A percentile compares a stretch with the other conserved stretches of the same genome.
phyloP scores from a whole-genome alignment of 2,797 vertebrate genomes.

The Channa striata region DNA sequence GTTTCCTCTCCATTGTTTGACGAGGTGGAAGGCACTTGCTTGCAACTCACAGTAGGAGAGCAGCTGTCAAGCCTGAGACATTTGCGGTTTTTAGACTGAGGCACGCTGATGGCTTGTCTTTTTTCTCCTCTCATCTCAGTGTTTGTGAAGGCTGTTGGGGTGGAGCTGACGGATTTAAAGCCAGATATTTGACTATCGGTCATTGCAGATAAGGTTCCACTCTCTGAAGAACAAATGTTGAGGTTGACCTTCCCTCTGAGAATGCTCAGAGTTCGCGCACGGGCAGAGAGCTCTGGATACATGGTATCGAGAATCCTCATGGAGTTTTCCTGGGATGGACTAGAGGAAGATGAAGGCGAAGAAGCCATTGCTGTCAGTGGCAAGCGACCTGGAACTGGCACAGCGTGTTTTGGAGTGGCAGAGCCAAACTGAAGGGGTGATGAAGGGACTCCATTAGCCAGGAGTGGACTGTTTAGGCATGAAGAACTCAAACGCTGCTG shows the following conservation, averaged over 20 bases:
- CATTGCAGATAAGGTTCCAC: constrained; percentile 63
- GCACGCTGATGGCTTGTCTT: constrained; percentile 51
- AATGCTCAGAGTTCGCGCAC: constrained; percentile 93
- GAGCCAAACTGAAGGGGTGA: constrained; percentile 97
- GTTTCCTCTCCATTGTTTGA: constrained; percentile 40
- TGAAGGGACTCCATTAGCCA: constrained; percentile 83
- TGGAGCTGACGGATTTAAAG: constrained; percentile 89
- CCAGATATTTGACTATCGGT: constrained; percentile 82
- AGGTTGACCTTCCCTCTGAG: constrained; percentile 92
- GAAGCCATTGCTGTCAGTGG: constrained; percentile 81
- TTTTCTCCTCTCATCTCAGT: constrained; percentile 81
- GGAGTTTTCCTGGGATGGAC: constrained; percentile 90
- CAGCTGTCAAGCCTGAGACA: constrained; percentile 83
- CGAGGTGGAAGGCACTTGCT: constrained; percentile 10
- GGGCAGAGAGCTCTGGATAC: constrained; percentile 95
- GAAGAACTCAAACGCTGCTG: constrained; percentile 45
- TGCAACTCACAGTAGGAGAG: constrained; percentile 43
- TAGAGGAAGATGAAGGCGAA: constrained; percentile 67
- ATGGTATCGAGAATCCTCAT: constrained; percentile 95
- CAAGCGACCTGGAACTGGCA: constrained; percentile 94
- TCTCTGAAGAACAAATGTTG: constrained; percentile 74
- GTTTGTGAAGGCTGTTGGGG: constrained; percentile 94
- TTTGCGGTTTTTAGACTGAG: constrained; percentile 87
- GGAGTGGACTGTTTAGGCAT: constrained; percentile 75
- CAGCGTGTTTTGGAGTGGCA: constrained; percentile 94